Percentiles rank a stretch among this genome's conserved stretches.
Conservation (phyloP, 2,888 invertebrate genomes). For the Drosophila atripex region DNA sequence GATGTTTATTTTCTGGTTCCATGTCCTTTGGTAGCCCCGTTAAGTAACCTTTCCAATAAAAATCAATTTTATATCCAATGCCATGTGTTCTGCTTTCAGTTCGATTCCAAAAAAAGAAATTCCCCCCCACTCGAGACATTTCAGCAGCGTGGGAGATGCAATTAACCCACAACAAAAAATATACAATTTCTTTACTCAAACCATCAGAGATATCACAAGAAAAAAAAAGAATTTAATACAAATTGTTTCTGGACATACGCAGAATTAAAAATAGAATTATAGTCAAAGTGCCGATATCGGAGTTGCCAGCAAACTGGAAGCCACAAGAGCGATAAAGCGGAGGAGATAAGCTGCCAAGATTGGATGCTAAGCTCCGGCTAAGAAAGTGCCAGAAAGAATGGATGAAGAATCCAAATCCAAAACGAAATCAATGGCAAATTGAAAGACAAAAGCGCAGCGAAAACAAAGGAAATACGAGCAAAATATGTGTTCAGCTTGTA, state of each 20-base stretch:
- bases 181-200: not conserved
- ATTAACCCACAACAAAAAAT: conserved; percentile 27
- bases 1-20: not conserved
- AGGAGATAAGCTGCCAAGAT: conserved; percentile 11
- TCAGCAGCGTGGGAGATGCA: conserved; percentile 38
- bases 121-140: conserved; percentile 11
- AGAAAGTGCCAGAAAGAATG: not conserved
- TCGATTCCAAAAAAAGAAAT: not conserved
- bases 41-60: conserved; percentile 17
- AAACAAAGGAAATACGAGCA: conserved; percentile 15
- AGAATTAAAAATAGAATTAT: not conserved
- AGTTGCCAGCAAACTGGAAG: conserved; percentile 16
- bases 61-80: conserved; percentile 2
- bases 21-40: conserved; percentile 3
- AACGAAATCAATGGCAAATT: conserved; percentile 61
- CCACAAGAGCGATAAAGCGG: conserved; percentile 13
- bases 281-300: conserved; percentile 1
- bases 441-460: conserved; percentile 31
- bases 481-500: conserved; percentile 43
- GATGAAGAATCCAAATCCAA: not conserved
- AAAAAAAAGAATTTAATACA: conserved; percentile 7
- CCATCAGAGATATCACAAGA: conserved; percentile 5
- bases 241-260: not conserved
- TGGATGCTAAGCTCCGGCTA: conserved; percentile 28
- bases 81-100: conserved; percentile 17